Base-by-base conservation (phyloP, 2,797 vertebrate genomes). In the Enteromius unitaeniatus region DNA sequence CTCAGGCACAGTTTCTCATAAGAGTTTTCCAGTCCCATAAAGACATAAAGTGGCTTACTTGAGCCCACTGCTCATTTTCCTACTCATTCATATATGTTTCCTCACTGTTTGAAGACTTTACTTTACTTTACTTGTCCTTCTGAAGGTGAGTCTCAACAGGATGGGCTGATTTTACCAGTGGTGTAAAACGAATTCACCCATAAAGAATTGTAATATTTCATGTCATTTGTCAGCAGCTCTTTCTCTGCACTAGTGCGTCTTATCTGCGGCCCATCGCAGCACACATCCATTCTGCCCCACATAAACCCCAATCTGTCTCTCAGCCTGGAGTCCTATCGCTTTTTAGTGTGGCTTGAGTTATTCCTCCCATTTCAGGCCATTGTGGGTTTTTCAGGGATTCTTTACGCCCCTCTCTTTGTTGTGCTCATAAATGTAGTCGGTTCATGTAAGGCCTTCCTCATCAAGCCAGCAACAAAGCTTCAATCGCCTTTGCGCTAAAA, bases 271-370 rank as follows among this genome's bases (percentile, higher is more conserved):
- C 72, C 68, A 74, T 45, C 68, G 4, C 62, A 26, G 62, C 69
- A 26, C 73, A 70, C 65, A 80, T 68, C 28, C 60, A 76, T 74
- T 64, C 78, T 55, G 17, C 26, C 34, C 60, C 84, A 47, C 62
- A 80, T 75, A 81, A 73, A 67, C 58, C 51, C 58, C 73, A 70
- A 77, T 85, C 62, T 31, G 4, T 51, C 28, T 45, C 37, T 34
- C n/a, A 53, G 40, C 85, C 75, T 68, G 60, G 69, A 78, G 75
- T 60, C 15, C 76, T 83, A 4, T 79, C 45, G 37, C 78, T 82
- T 76, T 85, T 87, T 83, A 70, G 67, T 80, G 68, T 19, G 60
- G 69, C 75, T 86, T 84, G 67, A 76, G 76, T 78, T 85, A 53
- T 85, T 62, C 69, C 45, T 69, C 55, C 13, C 14, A 7, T 82